Conservation (phyloP, 2,888 invertebrate genomes). For the Yponomeuta plumbellus region DNA sequence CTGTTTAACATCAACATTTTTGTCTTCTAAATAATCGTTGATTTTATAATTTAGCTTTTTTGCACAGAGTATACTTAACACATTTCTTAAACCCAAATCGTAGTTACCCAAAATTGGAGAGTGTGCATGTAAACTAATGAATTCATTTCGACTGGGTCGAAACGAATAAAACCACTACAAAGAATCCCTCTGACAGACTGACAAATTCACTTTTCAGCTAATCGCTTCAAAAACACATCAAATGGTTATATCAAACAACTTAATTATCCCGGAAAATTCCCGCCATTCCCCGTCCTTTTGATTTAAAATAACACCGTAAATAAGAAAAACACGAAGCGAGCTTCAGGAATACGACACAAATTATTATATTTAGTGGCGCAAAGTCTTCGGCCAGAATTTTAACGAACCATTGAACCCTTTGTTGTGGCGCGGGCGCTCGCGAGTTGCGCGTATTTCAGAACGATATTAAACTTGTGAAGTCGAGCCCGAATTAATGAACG, state of each 20-base stretch:
- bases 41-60: too few relatives aligned
- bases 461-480: slow-evolving; percentile 44
- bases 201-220: background rate
- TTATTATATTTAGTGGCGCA: slow-evolving; percentile 39
- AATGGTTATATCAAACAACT: slow-evolving; percentile 1
- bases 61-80: too few relatives aligned
- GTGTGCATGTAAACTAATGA: too few relatives aligned
- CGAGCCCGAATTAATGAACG: slow-evolving; percentile 36
- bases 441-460: slow-evolving; percentile 45
- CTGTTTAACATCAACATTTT: too few relatives aligned
- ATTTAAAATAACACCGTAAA: slow-evolving; percentile 8
- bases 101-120: too few relatives aligned
- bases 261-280: slow-evolving; percentile 4
- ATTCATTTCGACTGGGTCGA: too few relatives aligned
- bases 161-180: background rate
- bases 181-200: background rate
- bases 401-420: slow-evolving; percentile 66
- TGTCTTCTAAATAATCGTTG: too few relatives aligned
- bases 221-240: background rate
- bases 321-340: slow-evolving; percentile 31
- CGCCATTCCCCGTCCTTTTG: background rate
- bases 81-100: too few relatives aligned
- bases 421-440: slow-evolving; percentile 44
- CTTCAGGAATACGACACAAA: slow-evolving; percentile 40
- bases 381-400: slow-evolving; percentile 35